Evolutionary conservation across 2,888 invertebrate genomes (phyloP), one percentile per base, ranked within the genome.

Genomic region (Phengaris arion): DNA sequence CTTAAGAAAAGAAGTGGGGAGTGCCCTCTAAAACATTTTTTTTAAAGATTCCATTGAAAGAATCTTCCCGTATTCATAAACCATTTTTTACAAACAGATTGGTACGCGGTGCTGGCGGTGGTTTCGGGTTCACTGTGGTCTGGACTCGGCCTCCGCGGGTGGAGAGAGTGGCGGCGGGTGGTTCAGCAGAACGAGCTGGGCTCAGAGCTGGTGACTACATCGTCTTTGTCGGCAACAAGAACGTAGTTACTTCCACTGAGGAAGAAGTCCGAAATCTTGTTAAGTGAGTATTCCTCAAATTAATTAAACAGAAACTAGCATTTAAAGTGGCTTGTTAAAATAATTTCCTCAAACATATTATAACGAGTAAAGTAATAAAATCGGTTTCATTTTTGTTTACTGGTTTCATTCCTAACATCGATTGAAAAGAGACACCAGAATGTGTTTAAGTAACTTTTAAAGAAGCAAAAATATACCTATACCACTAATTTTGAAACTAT

Each of bases 61-160:
- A 64, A 45, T 13, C 6, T 0, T 7, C 59, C 1, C 35, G 0
- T 0, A 35, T 64, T 2, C 10, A 45, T 15, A 12, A 45, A 22
- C 45, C 2, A 12, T 2, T 13, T 13, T 54, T 64, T 77, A 2
- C 54, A 15, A 57, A 2, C 84, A 93, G 93, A 81, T 81, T 93
- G 35, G 82, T 90, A 75, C 87, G 96, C 3, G 94, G 94, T 1
- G 87, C 92, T 9, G 93, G 90, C 48, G 94, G 94, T n/a, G 96
- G 97, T 46, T 97, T 96, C 82, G 98, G 98, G 15, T 98, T 98
- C 89, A 97, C 97, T 6, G 96, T 98, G 75, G 97, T 97, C 0
- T 98, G 98, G 98, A 98, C 97, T 7, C 95, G 97, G 83, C 98
- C 98, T 0, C 98, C 98, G 5, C 94, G 97, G 45, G 96, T 98